phyloP scores from a whole-genome alignment of 2,888 invertebrate species.

The Odontocerum albicorne region DNA sequence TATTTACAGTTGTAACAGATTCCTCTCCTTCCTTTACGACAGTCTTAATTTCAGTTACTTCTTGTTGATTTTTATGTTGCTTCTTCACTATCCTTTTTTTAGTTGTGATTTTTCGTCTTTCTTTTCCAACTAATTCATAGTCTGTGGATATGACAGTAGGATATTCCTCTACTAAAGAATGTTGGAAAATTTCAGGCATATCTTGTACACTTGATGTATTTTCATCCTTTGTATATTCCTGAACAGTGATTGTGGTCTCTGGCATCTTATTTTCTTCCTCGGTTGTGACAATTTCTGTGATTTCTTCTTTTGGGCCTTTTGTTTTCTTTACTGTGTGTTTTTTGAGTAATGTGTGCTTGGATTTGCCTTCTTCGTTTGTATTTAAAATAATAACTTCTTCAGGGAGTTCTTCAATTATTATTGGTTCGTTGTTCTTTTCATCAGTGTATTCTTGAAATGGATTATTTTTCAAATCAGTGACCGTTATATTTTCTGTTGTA shows the following conservation, averaged over 20 bases:
- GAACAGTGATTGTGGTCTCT: conserved; percentile 39
- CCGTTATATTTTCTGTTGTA: conserved; percentile 30
- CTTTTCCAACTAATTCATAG: neutral
- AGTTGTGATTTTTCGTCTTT: conserved; percentile 36
- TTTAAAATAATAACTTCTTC: conserved; percentile 33
- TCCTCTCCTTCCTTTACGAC: conserved; percentile 40
- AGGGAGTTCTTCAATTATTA: conserved; percentile 38
- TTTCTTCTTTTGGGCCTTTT: conserved; percentile 45
- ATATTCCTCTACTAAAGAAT: conserved; percentile 27
- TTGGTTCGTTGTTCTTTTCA: too few relatives aligned
- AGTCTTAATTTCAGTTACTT: conserved; percentile 39
- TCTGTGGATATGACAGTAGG: conserved; percentile 14
- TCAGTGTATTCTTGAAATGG: too few relatives aligned
- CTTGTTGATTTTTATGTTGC: conserved; percentile 40
- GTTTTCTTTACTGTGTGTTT: conserved; percentile 46
- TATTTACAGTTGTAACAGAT: conserved; percentile 39
- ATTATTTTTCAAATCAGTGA: too few relatives aligned
- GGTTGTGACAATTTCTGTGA: conserved; percentile 44
- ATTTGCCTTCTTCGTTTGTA: conserved; percentile 29
- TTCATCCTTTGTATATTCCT: neutral
- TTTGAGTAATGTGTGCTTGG: conserved; percentile 39
- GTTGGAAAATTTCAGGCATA: conserved; percentile 24
- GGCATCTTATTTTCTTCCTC: conserved; percentile 44
- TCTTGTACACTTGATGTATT: neutral
- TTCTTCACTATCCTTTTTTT: conserved; percentile 46